Conservation (phyloP, 2,888 invertebrate species). For the Stenichneumon culpator region DNA sequence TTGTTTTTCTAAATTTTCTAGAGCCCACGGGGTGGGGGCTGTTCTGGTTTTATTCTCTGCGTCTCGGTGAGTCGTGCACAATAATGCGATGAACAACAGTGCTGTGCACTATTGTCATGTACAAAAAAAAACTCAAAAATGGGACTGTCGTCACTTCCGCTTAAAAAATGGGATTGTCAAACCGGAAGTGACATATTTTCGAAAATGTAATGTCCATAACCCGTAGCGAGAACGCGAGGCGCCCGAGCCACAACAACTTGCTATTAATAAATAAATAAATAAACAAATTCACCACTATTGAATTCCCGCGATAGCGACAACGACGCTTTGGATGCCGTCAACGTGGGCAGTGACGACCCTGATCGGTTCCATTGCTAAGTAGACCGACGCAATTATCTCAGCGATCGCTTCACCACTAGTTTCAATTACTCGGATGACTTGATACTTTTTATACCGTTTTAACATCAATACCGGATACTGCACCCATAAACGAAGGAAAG, state of each 20-base stretch:
- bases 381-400: slow-evolving; percentile 57
- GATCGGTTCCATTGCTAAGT: slow-evolving; percentile 55
- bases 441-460: slow-evolving; percentile 22
- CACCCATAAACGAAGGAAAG: slow-evolving; percentile 51
- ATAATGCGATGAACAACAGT: no score
- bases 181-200: no score
- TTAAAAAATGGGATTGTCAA: no score
- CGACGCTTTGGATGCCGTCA: slow-evolving; percentile 33
- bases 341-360: slow-evolving; percentile 62
- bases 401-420: slow-evolving; percentile 28
- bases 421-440: slow-evolving; percentile 36
- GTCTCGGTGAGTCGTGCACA: no score
- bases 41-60: no score
- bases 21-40: no score
- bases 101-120: no score
- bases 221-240: no score
- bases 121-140: no score
- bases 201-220: no score
- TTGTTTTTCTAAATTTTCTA: no score
- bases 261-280: background rate
- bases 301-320: background rate
- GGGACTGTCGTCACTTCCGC: no score
- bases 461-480: slow-evolving; percentile 55
- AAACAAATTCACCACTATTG: slow-evolving; percentile 22
- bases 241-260: background rate